phyloP scores from a whole-genome alignment of 2,113 vertebrate genomes.

The Colius striatus region DNA sequence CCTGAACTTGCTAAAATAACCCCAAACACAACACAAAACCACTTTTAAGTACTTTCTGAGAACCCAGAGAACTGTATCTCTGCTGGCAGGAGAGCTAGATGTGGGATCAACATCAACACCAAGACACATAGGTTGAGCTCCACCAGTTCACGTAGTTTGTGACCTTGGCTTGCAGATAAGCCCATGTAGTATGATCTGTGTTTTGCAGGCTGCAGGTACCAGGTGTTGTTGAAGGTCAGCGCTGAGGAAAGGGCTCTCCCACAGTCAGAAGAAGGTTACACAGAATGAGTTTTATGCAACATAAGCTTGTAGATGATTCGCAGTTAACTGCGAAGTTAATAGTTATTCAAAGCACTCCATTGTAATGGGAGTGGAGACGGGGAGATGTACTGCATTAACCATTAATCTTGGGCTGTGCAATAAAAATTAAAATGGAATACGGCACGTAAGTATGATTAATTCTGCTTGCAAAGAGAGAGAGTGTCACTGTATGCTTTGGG shows the following conservation, averaged over 20 bases:
- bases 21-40: neutral
- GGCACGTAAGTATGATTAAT: constrained; percentile 61
- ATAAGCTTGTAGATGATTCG: constrained; percentile 77
- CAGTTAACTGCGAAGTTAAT: constrained; percentile 76
- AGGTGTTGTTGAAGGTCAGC: constrained; percentile 74
- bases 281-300: constrained; percentile 69
- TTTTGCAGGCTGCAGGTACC: constrained; percentile 55
- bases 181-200: constrained; percentile 1
- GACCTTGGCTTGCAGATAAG: constrained; percentile 61
- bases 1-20: neutral
- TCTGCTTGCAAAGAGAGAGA: constrained; percentile 55
- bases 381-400: constrained; percentile 69
- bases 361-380: constrained; percentile 57
- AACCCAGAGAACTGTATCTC: neutral
- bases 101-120: neutral
- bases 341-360: constrained; percentile 71
- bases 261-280: constrained; percentile 58
- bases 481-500: neutral
- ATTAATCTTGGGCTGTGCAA: constrained; percentile 67
- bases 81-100: neutral
- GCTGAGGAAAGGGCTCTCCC: constrained; percentile 27
- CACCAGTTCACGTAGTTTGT: constrained; percentile 5
- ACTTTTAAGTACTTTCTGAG: constrained; percentile 26
- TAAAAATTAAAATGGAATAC: constrained; percentile 70
- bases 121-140: neutral